Conservation (phyloP, 2,888 invertebrate genomes). For the Serripes groenlandicus region DNA sequence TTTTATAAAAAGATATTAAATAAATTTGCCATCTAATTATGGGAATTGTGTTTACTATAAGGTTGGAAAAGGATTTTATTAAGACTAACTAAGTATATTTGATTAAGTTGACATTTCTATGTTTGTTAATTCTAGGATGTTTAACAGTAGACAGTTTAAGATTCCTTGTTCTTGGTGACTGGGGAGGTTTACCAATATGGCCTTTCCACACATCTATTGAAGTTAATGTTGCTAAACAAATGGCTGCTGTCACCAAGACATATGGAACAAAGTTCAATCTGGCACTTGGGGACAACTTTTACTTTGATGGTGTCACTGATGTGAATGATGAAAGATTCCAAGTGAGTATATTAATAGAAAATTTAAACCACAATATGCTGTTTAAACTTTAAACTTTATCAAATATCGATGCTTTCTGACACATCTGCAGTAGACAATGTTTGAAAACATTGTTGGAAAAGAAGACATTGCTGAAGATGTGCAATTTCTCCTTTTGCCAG, state of each 20-base stretch:
- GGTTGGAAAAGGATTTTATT: too few species aligned
- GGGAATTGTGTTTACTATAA: too few species aligned
- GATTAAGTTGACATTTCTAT: too few species aligned
- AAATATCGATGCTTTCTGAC: too few species aligned
- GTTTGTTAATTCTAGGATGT: neutral
- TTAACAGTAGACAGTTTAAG: slow-evolving; percentile 69
- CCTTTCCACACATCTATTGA: slow-evolving; percentile 87
- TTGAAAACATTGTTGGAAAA: neutral
- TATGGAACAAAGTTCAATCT: slow-evolving; percentile 84
- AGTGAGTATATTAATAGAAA: too few species aligned
- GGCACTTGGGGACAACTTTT: slow-evolving; percentile 88
- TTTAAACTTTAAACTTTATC: too few species aligned
- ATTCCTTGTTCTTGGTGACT: slow-evolving; percentile 85
- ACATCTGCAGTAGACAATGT: neutral
- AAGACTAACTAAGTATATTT: too few species aligned
- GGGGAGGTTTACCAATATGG: slow-evolving; percentile 85
- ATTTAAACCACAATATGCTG: too few species aligned
- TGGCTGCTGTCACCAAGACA: slow-evolving; percentile 84
- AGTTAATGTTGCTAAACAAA: slow-evolving; percentile 84
- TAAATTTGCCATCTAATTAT: too few species aligned
- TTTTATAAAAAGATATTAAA: too few species aligned
- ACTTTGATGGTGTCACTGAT: slow-evolving; percentile 87
- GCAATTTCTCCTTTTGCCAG: neutral
- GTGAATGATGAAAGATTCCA: slow-evolving; percentile 87
- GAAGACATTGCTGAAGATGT: neutral